Evolutionary conservation across 2,113 vertebrate species (phyloP), one percentile per base, ranked within the genome.

Genomic region (Prochilodus magdalenae): DNA sequence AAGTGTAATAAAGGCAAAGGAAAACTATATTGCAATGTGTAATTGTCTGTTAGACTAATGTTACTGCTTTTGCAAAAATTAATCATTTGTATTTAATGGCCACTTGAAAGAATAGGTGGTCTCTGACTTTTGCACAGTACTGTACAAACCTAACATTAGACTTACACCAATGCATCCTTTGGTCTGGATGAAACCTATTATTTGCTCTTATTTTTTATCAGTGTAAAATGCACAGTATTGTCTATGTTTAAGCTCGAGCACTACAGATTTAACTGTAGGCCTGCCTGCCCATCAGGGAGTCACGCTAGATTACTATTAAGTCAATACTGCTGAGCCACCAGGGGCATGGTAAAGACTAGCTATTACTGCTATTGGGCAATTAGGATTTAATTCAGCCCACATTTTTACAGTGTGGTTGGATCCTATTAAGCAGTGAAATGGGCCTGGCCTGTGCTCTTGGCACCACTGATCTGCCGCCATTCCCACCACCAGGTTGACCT

Each of bases 351-450:
- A 55, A 55, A 55, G 53, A 55, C 53, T 55, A 55, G 53, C 67
- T 70, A 59, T 49, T 40, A 72, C 49, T 30, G 59, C 70, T 65
- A 47, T 74, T 47, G 62, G 69, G 67, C 60, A 72, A 73, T 80
- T 73, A 72, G 53, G 29, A 63, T 80, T 80, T 33, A 72, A 74
- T 73, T 81, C 47, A 74, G 65, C 57, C 73, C 59, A 74, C 55
- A 81, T 81, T 22, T 81, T 73, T 81, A 66, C 71, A 80, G 67
- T 27, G 24, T 18, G 73, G 69, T n/a, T 66, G 62, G 59, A 73
- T 73, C 79, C 69, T 73, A 74, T 81, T 73, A 81, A 47, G 66
- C 27, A 66, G 47, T 80, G 69, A 62, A 1, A 51, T 24, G 78
- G 36, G 33, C 62, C 59, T 47, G 40, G 36, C 69, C 79, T 81